Evolutionary conservation across 2,113 vertebrate genomes (phyloP).

Genomic region (Reinhardtius hippoglossoides): DNA sequence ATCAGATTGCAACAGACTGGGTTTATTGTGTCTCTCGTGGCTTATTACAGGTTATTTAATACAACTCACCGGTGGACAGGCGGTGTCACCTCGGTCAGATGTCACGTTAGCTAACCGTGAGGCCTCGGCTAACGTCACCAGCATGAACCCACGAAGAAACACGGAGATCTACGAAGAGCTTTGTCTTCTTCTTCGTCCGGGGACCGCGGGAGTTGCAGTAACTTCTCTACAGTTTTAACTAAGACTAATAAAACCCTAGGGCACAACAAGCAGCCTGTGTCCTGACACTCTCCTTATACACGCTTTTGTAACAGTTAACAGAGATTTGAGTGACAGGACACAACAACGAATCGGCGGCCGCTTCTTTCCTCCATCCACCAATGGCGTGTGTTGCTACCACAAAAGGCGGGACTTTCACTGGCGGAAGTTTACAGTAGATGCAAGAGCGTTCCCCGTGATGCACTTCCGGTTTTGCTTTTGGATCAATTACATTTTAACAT

Average conservation of each 20-base stretch:
- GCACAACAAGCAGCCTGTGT: not conserved
- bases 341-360: constrained; percentile 27
- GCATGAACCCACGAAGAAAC: not conserved
- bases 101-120: constrained; percentile 34
- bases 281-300: not conserved
- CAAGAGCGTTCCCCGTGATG: not conserved
- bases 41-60: not conserved
- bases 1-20: not conserved
- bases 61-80: constrained; percentile 42
- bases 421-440: not conserved
- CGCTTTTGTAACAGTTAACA: constrained; percentile 22
- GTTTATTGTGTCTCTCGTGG: too few species aligned
- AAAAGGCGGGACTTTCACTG: constrained; percentile 17
- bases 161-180: not conserved
- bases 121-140: constrained; percentile 10
- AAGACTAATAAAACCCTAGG: too few species aligned
- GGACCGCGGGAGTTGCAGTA: too few species aligned
- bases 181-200: too few species aligned
- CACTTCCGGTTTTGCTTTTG: constrained; percentile 10
- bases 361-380: constrained; percentile 8
- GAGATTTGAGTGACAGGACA: not conserved
- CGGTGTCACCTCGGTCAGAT: constrained; percentile 2
- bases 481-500: not conserved
- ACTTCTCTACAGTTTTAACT: not conserved
- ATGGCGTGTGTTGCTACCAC: constrained; percentile 4